Evolutionary conservation across 2,797 vertebrate species (phyloP).

Genomic region (Nannoperca australis): DNA sequence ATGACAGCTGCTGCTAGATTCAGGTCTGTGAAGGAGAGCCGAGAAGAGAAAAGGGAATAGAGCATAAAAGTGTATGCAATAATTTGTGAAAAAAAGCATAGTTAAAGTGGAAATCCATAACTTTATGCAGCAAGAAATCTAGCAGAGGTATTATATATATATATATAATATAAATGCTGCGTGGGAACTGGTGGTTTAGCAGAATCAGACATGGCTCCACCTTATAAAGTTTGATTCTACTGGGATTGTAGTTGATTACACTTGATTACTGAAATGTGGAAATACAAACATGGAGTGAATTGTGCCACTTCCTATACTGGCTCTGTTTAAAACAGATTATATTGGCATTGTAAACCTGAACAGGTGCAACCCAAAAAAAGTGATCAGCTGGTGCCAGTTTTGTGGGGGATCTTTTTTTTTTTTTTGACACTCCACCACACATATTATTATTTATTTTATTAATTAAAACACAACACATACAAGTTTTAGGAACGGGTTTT

Average conservation of each 20-base stretch:
- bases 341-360: constrained; percentile 37
- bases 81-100: not conserved
- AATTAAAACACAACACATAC: constrained; percentile 21
- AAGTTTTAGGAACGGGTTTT: not conserved
- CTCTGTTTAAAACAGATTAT: constrained; percentile 46
- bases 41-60: not conserved
- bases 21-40: constrained; percentile 79
- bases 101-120: not conserved
- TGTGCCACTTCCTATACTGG: constrained; percentile 31
- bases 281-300: constrained; percentile 9
- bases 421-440: constrained; percentile 13
- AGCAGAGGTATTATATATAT: not conserved
- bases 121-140: not conserved
- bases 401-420: not conserved
- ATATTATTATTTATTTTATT: constrained; percentile 20
- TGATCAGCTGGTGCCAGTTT: constrained; percentile 20
- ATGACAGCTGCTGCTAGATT: constrained; percentile 88
- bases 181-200: not conserved
- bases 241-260: not conserved
- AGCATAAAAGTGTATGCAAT: not conserved
- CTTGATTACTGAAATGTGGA: not conserved
- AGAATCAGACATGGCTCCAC: not conserved
- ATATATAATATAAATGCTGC: not conserved
- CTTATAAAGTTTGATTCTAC: constrained; percentile 14
- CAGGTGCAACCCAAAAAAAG: constrained; percentile 48